Conservation (phyloP, 2,797 vertebrate species). For the Graptemys geographica region DNA sequence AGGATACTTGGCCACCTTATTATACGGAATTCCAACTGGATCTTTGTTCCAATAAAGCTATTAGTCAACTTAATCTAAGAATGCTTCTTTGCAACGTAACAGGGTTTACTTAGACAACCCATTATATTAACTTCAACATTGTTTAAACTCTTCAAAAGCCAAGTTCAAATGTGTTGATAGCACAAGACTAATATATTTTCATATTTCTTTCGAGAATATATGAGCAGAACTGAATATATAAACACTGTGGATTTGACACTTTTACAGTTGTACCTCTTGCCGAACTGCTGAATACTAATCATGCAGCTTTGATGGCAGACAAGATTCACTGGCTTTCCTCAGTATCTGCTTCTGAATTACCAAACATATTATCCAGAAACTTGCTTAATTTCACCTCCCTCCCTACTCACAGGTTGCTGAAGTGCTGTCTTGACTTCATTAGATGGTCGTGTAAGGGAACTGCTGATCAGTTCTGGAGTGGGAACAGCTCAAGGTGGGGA, state of each 20-base stretch:
- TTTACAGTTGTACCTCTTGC: background rate
- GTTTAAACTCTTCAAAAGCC: background rate
- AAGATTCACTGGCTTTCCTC: background rate
- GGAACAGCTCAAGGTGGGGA: background rate
- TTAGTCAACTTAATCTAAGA: background rate
- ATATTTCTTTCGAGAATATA: background rate
- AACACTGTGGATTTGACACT: background rate
- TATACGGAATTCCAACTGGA: background rate
- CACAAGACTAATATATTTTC: background rate
- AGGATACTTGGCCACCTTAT: background rate
- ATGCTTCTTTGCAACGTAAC: background rate
- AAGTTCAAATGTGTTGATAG: background rate
- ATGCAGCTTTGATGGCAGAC: background rate
- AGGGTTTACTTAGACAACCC: background rate
- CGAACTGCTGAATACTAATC: accelerated
- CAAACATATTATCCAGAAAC: background rate
- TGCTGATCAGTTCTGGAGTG: background rate
- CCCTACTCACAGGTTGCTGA: background rate
- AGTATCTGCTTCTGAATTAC: background rate
- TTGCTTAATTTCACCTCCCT: background rate
- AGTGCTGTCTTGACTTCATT: background rate
- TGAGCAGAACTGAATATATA: background rate
- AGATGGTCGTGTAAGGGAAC: background rate
- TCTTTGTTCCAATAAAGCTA: background rate
- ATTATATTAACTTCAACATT: background rate